Evolutionary conservation across 2,113 vertebrate species (phyloP).

Genomic region (Hemibagrus wyckioides): DNA sequence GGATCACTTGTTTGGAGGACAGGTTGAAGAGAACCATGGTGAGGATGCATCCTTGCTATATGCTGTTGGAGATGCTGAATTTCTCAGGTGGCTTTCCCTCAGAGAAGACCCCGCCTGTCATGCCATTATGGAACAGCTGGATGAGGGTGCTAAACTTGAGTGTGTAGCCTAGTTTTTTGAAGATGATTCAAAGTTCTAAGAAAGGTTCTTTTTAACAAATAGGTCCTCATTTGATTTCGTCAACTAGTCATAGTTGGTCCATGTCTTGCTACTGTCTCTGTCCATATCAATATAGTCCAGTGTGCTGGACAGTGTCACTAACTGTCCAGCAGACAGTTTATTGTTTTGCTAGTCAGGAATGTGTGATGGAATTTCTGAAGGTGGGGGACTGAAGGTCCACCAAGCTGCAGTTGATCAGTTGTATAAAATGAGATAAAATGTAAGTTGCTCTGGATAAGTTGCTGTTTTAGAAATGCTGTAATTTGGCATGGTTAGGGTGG

Average conservation of each 20-base stretch:
- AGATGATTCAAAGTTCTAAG: not conserved
- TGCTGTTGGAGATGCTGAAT: not conserved
- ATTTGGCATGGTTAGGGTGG: no score
- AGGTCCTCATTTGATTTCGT: not conserved
- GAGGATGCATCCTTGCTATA: not conserved
- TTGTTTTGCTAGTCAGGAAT: not conserved
- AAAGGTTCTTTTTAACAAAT: not conserved
- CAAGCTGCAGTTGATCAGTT: no score
- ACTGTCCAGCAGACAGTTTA: not conserved
- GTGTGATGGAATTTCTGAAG: no score
- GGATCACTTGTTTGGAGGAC: not conserved
- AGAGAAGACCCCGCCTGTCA: not conserved
- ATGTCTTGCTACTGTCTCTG: not conserved
- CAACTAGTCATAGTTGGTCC: not conserved
- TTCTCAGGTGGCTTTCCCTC: not conserved
- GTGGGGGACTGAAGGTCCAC: no score
- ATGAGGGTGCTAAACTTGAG: not conserved
- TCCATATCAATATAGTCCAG: not conserved
- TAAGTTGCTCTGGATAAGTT: no score
- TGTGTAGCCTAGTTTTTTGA: not conserved
- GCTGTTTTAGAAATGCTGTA: no score
- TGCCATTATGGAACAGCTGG: not conserved
- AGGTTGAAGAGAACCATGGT: not conserved
- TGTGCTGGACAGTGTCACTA: no score
- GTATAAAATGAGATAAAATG: no score